phyloP scores from a whole-genome alignment of 2,797 vertebrate genomes.

The Merluccius polli region DNA sequence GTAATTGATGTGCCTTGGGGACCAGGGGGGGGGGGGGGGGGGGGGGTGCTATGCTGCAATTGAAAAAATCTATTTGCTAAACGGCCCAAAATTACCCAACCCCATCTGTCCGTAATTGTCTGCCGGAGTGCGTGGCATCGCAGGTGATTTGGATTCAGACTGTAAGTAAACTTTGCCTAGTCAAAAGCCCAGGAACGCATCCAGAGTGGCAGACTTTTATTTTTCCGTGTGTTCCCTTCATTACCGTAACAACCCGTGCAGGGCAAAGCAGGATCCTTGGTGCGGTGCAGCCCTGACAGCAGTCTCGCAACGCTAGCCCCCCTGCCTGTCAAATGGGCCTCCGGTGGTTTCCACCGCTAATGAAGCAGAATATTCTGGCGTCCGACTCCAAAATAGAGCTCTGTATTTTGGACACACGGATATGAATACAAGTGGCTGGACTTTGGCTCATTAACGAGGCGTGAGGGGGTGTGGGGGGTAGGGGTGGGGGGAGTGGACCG shows the following conservation, averaged over 20 bases:
- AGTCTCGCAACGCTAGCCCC: neutral
- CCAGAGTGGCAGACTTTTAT: conserved; percentile 26
- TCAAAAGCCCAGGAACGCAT: conserved; percentile 18
- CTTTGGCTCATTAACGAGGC: conserved; percentile 69
- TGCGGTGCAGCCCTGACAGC: neutral
- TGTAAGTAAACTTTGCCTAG: conserved; percentile 52
- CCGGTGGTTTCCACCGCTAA: conserved; percentile 56
- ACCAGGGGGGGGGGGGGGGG: conserved; percentile 53
- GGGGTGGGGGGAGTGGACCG: conserved; percentile 51
- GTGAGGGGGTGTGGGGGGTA: neutral
- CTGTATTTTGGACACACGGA: conserved; percentile 67
- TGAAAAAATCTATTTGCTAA: conserved; percentile 71
- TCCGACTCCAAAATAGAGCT: conserved; percentile 61
- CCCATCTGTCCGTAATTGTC: conserved; percentile 55
- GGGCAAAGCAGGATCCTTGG: neutral
- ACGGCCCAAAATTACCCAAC: conserved; percentile 66
- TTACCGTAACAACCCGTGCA: conserved; percentile 41
- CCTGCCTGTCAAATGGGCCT: conserved; percentile 50
- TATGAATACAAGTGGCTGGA: conserved; percentile 69
- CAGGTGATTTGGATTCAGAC: conserved; percentile 59
- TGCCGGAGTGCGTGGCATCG: conserved; percentile 53
- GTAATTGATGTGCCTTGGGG: conserved; percentile 67
- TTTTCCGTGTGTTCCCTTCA: conserved; percentile 24
- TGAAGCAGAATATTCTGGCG: conserved; percentile 58
- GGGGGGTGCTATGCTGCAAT: too few relatives aligned